Evolutionary conservation across 2,888 invertebrate genomes (phyloP), one percentile per base, ranked within the genome.

Genomic region (Pseudococcus viburni): DNA sequence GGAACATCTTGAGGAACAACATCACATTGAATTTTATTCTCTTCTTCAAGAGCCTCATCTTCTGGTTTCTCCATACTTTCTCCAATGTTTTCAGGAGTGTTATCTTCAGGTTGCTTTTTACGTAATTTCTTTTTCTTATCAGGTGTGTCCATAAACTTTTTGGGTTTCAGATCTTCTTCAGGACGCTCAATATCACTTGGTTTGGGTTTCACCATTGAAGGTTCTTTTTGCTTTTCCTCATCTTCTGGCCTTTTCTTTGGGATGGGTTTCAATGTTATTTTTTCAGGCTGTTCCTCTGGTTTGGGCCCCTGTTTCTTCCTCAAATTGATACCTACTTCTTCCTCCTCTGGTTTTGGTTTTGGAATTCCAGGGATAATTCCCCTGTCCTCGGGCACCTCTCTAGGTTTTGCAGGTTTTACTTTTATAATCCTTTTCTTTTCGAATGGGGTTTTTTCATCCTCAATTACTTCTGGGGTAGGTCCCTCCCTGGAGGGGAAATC

Each of bases 121-220:
- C 83, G 77, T 17, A 89, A 89, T 46, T 90, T 86, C 88, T 86
- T 89, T 80, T 0, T 91, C 91, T 89, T 91, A 92, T 89, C 92
- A 92, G 80, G 92, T 88, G 7, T 91, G 22, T 2, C 95, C 92
- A 91, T 94, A 93, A 33, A 33, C 6, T 89, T 90, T 11, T 88
- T 94, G 94, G 90, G 94, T 94, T 89, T 94, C 93, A 1, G 95
- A 94, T 12, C 93, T 92, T 90, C 94, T 93, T 80, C 92, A 91
- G 39, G 90, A 89, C 89, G 89, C 86, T 91, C 90, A 64, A 90
- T 90, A 83, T 89, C 89, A 73, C 90, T 90, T 84, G 92, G 91
- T 90, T 91, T 91, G 2, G 92, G 90, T 88, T 90, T 91, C 0
- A 91, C 90, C 33, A 91, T 90, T 64, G 91, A 91, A n/a, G 90